Percentiles rank a stretch among this genome's conserved stretches.
Conservation (phyloP, 2,888 invertebrate species). For the Liopterus haemorrhoidalis region DNA sequence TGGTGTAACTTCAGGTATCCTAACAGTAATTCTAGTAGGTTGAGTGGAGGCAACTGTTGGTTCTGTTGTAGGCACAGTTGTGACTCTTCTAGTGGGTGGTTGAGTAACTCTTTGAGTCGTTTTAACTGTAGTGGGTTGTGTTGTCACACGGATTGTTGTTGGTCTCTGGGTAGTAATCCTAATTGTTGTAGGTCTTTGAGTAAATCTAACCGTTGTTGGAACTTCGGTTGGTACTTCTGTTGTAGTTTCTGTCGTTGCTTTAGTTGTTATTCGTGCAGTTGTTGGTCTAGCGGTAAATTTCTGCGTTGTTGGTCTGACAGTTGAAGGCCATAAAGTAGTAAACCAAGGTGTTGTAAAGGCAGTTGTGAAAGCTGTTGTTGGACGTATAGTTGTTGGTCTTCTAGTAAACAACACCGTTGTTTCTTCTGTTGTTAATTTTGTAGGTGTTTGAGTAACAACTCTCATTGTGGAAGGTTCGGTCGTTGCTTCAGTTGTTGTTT, state of each 20-base stretch:
- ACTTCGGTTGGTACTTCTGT: slow-evolving; percentile 2
- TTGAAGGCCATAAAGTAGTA: neutral
- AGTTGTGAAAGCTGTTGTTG: slow-evolving; percentile 40
- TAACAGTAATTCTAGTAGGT: slow-evolving; percentile 32
- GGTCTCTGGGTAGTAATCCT: slow-evolving; percentile 1
- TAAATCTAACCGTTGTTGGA: too few relatives aligned
- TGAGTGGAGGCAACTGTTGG: slow-evolving; percentile 27
- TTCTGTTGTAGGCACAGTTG: slow-evolving; percentile 22
- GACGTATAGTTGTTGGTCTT: slow-evolving; percentile 45
- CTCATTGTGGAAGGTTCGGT: slow-evolving; percentile 21
- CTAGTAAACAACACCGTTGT: slow-evolving; percentile 30
- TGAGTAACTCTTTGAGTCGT: slow-evolving; percentile 28
- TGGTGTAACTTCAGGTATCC: slow-evolving; percentile 15
- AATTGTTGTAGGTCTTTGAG: too few relatives aligned
- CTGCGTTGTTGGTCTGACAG: too few relatives aligned
- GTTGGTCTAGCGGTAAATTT: slow-evolving; percentile 13
- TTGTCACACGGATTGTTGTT: too few relatives aligned
- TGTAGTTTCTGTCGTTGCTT: slow-evolving; percentile 37
- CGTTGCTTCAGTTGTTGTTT: slow-evolving; percentile 28
- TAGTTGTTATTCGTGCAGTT: slow-evolving; percentile 26
- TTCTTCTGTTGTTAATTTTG: too few relatives aligned
- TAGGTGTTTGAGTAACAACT: neutral
- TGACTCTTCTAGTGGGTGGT: slow-evolving; percentile 18
- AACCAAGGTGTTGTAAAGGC: slow-evolving; percentile 24
- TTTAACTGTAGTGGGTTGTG: slow-evolving; percentile 17